Percentiles rank a stretch among this genome's conserved stretches.
These are phyloP conservation scores for Leucophenga varia DNA, from an alignment of 1,140 invertebrate genomes.

Conservation along the genomic window DNA sequence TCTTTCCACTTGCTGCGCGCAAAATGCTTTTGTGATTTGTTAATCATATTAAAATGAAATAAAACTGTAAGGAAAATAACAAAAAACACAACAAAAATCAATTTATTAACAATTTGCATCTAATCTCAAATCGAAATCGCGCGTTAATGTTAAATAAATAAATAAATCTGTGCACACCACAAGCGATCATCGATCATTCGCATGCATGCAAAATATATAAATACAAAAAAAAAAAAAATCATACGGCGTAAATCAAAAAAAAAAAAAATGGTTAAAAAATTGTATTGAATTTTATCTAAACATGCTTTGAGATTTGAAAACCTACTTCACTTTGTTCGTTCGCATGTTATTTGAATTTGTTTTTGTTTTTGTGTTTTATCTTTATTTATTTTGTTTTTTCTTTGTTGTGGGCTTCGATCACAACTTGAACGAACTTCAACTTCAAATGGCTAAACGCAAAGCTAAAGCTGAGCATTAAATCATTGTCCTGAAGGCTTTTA, in stretches of 20 bases:
- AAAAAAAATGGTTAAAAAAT: slow-evolving; percentile 37
- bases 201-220: too few relatives aligned
- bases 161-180: slow-evolving; percentile 50
- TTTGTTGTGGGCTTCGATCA: slow-evolving; percentile 34
- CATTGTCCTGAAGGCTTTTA: slow-evolving; percentile 56
- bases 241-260: slow-evolving; percentile 16
- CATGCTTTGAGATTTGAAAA: slow-evolving; percentile 51
- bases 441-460: slow-evolving; percentile 18
- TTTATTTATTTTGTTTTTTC: background rate
- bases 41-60: too few relatives aligned
- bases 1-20: too few relatives aligned
- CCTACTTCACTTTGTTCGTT: slow-evolving; percentile 29
- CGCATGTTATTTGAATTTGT: slow-evolving; percentile 10
- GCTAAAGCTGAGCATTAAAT: slow-evolving; percentile 46
- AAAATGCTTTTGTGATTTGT: too few relatives aligned
- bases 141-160: too few relatives aligned
- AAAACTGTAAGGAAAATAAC: too few relatives aligned
- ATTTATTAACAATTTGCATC: too few relatives aligned
- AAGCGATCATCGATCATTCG: slow-evolving; percentile 51
- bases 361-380: slow-evolving; percentile 8
- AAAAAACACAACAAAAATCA: too few relatives aligned
- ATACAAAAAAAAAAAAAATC: slow-evolving; percentile 5
- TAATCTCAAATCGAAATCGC: too few relatives aligned
- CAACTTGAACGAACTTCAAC: too few relatives aligned
- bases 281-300: slow-evolving; percentile 49